Evolutionary conservation across 2,797 vertebrate genomes (phyloP).

Genomic region (Acropternis orthonyx): DNA sequence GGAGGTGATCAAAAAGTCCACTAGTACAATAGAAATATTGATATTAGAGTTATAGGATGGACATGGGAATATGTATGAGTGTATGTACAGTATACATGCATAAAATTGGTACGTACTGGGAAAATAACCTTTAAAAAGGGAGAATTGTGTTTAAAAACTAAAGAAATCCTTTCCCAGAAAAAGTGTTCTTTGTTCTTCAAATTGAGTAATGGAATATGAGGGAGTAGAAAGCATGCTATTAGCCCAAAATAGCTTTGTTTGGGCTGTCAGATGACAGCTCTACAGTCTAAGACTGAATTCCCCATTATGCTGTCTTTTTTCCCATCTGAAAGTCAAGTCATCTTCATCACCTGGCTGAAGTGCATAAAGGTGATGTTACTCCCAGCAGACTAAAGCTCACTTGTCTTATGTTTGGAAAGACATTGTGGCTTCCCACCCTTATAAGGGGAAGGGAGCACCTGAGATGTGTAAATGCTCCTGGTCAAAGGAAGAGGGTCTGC

Average conservation of each 20-base stretch:
- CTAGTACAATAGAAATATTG: not conserved
- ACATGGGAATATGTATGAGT: rapidly evolving
- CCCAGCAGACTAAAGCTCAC: not conserved
- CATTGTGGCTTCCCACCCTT: not conserved
- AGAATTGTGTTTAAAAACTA: not conserved
- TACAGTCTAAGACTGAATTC: not conserved
- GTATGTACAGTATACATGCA: not conserved
- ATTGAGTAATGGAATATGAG: not conserved
- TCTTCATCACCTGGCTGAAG: conserved; percentile 1
- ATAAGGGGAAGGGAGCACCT: not conserved
- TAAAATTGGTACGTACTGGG: not conserved
- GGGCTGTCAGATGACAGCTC: conserved; percentile 33
- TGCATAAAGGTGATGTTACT: not conserved
- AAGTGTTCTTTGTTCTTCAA: conserved; percentile 9
- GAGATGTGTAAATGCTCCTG: not conserved
- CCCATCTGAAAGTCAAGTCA: not conserved
- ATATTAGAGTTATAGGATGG: not conserved
- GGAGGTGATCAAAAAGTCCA: not conserved
- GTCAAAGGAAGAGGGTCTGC: not conserved
- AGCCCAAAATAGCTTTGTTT: conserved; percentile 36
- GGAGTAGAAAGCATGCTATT: not conserved
- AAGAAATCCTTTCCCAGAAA: not conserved
- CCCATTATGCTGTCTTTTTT: not conserved
- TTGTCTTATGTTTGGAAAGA: not conserved
- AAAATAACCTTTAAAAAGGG: not conserved